Conservation (phyloP, 2,113 vertebrate genomes). For the Jacana jacana region DNA sequence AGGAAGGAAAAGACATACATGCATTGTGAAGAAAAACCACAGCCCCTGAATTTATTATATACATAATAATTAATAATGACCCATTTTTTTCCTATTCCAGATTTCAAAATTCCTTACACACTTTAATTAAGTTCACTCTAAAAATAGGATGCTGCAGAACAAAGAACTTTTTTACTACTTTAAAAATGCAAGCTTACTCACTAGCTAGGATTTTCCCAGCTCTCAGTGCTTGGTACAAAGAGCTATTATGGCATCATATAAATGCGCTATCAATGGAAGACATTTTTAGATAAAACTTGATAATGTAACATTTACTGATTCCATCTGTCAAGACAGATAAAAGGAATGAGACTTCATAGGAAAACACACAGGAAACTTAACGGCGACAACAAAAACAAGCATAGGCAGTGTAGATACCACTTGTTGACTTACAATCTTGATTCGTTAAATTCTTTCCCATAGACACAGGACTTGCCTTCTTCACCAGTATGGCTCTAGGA, state of each 20-base stretch:
- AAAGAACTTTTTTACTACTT: constrained; percentile 68
- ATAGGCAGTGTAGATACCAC: neutral
- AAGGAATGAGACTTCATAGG: constrained; percentile 31
- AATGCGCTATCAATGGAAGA: constrained; percentile 53
- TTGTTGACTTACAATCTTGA: neutral
- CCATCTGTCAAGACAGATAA: constrained; percentile 58
- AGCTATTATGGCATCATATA: constrained; percentile 58
- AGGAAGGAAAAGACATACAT: constrained; percentile 35
- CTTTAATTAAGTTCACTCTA: constrained; percentile 70
- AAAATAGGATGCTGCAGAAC: constrained; percentile 67
- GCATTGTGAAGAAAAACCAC: constrained; percentile 49
- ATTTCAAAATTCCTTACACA: constrained; percentile 60
- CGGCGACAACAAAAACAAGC: neutral
- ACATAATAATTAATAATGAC: constrained; percentile 70
- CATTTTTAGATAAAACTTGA: constrained; percentile 68
- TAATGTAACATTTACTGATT: constrained; percentile 65
- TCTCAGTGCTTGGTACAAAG: constrained; percentile 62
- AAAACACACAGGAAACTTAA: constrained; percentile 50
- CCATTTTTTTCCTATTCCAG: constrained; percentile 56
- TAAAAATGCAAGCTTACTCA: constrained; percentile 67
- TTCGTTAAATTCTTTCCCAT: neutral
- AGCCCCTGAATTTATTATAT: constrained; percentile 54
- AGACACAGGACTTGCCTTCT: neutral
- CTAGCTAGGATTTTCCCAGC: constrained; percentile 60
- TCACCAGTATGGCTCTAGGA: neutral